Conservation (phyloP, 2,888 invertebrate genomes). For the Catonia carolina region DNA sequence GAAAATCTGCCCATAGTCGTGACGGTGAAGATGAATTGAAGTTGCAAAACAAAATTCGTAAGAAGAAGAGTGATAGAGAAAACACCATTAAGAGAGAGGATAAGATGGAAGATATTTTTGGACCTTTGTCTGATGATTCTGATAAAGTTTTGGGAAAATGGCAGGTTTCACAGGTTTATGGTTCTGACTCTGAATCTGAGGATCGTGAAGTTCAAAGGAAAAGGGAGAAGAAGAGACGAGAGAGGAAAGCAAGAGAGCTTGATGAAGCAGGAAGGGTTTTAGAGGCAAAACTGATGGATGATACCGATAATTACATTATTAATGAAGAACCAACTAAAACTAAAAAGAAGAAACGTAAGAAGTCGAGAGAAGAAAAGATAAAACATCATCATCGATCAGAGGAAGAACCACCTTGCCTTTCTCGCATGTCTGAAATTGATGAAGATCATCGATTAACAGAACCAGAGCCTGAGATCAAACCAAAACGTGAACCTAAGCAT, state of each 20-base stretch:
- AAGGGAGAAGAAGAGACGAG: constrained; percentile 35
- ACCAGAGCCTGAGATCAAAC: constrained; percentile 37
- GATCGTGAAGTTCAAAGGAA: constrained; percentile 36
- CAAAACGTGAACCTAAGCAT: constrained; percentile 33
- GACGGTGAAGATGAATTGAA: constrained; percentile 41
- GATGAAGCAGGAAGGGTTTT: constrained; percentile 75
- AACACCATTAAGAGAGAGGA: constrained; percentile 55
- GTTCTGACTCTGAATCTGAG: constrained; percentile 48
- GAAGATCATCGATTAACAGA: constrained; percentile 32
- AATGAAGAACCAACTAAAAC: constrained; percentile 56
- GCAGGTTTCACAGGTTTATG: constrained; percentile 43
- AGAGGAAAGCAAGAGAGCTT: constrained; percentile 49
- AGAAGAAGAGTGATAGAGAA: constrained; percentile 41
- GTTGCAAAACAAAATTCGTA: constrained; percentile 41
- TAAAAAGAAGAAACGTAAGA: constrained; percentile 78
- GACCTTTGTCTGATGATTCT: constrained; percentile 70
- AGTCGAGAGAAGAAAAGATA: constrained; percentile 47
- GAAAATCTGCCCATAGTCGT: constrained; percentile 36
- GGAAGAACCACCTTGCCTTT: constrained; percentile 29
- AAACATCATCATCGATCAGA: constrained; percentile 41
- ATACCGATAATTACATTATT: constrained; percentile 54
- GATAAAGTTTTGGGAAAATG: constrained; percentile 40
- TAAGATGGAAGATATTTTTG: constrained; percentile 84
- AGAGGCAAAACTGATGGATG: constrained; percentile 71
- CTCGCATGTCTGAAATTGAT: constrained; percentile 34